Evolutionary conservation across 2,888 invertebrate genomes (phyloP).

Genomic region (Agrotis exclamationis): DNA sequence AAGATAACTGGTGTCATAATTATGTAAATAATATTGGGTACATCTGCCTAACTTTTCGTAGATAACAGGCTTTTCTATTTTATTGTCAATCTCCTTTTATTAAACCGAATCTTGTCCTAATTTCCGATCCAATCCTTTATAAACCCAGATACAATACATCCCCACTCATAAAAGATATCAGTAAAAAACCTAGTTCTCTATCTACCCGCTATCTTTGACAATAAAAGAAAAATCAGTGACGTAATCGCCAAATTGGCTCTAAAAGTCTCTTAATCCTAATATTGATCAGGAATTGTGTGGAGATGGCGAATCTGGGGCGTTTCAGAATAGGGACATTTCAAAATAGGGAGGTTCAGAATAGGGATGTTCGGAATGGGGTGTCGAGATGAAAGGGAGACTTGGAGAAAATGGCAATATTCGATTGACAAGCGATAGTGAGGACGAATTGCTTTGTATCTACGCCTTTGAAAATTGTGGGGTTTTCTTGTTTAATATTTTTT

Average conservation of each 20-base stretch:
- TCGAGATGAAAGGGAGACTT: constrained; percentile 66
- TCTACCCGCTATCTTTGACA: constrained; percentile 29
- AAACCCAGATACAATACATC: background rate
- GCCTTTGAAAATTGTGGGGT: constrained; percentile 12
- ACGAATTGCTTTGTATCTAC: constrained; percentile 47
- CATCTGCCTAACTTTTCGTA: too few species aligned
- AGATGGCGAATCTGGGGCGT: constrained; percentile 45
- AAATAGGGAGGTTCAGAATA: constrained; percentile 41
- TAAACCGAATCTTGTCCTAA: background rate
- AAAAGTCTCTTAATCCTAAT: constrained; percentile 64
- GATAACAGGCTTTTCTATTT: background rate
- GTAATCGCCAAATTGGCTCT: constrained; percentile 62
- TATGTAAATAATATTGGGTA: too few species aligned
- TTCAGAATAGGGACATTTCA: constrained; percentile 58
- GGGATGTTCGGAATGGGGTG: constrained; percentile 48
- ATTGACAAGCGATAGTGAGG: constrained; percentile 60
- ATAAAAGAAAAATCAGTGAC: constrained; percentile 61
- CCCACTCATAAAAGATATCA: constrained; percentile 2
- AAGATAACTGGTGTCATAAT: too few species aligned
- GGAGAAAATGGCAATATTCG: constrained; percentile 59
- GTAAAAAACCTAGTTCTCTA: constrained; percentile 10
- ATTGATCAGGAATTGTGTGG: constrained; percentile 59
- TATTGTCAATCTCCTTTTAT: background rate
- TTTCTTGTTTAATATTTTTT: constrained; percentile 9
- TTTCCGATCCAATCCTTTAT: background rate